These are phyloP conservation scores for Elmis aenea DNA, from an alignment of 2,888 invertebrate genomes.

Conservation along the genomic window DNA sequence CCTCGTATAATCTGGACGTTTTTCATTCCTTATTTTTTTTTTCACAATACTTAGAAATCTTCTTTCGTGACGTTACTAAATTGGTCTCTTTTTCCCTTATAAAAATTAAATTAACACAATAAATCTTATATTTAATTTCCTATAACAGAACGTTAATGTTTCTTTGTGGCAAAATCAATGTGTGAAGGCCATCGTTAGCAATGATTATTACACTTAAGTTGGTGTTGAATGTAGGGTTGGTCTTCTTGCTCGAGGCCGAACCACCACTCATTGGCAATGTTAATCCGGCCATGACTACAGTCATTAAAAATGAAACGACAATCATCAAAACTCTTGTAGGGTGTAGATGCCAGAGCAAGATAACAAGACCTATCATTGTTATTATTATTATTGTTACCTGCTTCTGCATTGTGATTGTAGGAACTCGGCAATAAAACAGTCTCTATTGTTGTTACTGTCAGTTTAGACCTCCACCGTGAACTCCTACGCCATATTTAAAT, in stretches of 20 bases:
- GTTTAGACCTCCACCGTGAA: conserved; percentile 27
- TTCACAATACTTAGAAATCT: no score
- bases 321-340: background rate
- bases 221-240: no score
- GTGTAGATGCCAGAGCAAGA: conserved; percentile 11
- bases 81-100: background rate
- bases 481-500: conserved; percentile 8
- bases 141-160: no score
- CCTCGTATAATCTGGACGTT: no score
- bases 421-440: conserved; percentile 32
- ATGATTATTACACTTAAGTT: no score
- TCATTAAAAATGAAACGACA: background rate
- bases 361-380: conserved; percentile 36
- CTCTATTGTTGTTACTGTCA: conserved; percentile 34
- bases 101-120: background rate
- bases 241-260: no score
- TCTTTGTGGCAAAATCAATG: no score
- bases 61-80: background rate
- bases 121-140: no score
- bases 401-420: conserved; percentile 37
- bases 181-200: no score
- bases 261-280: no score
- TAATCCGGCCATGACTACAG: no score
- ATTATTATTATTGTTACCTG: conserved; percentile 36
- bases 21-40: no score